A percentile compares a stretch with the other conserved stretches of the same genome.
phyloP scores from a whole-genome alignment of 2,888 invertebrate species.

The Himalopsyche kuldschensis region DNA sequence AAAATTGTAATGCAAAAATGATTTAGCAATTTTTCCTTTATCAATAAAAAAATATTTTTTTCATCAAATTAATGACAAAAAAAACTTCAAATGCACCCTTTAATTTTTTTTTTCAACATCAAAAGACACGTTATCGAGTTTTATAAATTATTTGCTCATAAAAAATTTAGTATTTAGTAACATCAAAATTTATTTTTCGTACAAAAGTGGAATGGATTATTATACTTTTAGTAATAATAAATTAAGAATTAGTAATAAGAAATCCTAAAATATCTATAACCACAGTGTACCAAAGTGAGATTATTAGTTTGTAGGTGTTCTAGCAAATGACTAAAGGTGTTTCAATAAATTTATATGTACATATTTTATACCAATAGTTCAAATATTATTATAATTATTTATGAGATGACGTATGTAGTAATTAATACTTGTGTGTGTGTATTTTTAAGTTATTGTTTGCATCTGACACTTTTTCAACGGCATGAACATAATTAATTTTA shows the following conservation, averaged over 20 bases:
- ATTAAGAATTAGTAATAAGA: background rate
- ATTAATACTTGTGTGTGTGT: background rate
- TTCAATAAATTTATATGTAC: background rate
- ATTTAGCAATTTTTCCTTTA: too few species aligned
- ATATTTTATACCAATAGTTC: background rate
- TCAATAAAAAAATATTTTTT: too few species aligned
- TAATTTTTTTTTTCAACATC: too few species aligned
- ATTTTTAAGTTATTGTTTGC: too few species aligned
- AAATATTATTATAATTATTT: background rate
- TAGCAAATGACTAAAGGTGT: background rate
- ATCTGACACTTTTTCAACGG: too few species aligned
- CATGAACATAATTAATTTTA: too few species aligned
- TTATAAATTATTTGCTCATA: background rate
- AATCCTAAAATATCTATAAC: conserved; percentile 42
- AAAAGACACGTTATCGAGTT: background rate
- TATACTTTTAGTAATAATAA: background rate
- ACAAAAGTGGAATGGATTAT: background rate
- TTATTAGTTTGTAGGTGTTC: conserved; percentile 49
- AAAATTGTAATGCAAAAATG: too few species aligned
- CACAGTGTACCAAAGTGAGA: conserved; percentile 65
- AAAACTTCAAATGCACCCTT: too few species aligned
- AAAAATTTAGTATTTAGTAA: background rate
- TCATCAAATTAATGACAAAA: too few species aligned
- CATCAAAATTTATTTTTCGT: background rate
- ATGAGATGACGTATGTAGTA: background rate